These are phyloP conservation scores for Abscondita cerata DNA, from an alignment of 2,888 invertebrate species.

Conservation along the genomic window DNA sequence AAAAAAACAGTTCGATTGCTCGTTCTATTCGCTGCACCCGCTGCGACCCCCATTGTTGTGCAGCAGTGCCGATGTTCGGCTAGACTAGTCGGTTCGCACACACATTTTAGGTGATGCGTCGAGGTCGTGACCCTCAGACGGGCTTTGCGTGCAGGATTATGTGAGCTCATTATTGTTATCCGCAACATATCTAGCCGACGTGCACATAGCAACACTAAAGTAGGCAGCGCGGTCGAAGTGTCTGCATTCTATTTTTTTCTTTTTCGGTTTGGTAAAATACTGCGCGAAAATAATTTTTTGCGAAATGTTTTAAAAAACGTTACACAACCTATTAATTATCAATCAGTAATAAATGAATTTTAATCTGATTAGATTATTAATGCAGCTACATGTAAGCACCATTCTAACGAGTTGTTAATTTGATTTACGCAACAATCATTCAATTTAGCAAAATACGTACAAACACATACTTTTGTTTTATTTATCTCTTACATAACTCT, in stretches of 20 bases:
- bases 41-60: constrained; percentile 39
- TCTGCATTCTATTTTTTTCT: constrained; percentile 6
- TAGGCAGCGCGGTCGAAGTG: constrained; percentile 4
- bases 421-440: too few species aligned
- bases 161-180: constrained; percentile 36
- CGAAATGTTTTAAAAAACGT: too few species aligned
- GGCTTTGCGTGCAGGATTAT: constrained; percentile 33
- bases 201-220: constrained; percentile 33
- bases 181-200: constrained; percentile 31
- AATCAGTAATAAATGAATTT: too few species aligned
- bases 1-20: constrained; percentile 26
- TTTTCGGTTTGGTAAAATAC: background rate
- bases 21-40: constrained; percentile 39
- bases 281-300: too few species aligned
- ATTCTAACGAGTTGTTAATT: too few species aligned
- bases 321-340: background rate
- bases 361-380: too few species aligned
- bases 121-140: constrained; percentile 36
- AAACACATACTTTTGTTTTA: too few species aligned
- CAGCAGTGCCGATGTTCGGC: constrained; percentile 38
- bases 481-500: too few species aligned
- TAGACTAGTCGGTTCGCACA: constrained; percentile 39
- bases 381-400: too few species aligned
- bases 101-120: constrained; percentile 34
- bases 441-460: too few species aligned